phyloP scores from a whole-genome alignment of 2,113 vertebrate genomes.

The Alectura lathami region DNA sequence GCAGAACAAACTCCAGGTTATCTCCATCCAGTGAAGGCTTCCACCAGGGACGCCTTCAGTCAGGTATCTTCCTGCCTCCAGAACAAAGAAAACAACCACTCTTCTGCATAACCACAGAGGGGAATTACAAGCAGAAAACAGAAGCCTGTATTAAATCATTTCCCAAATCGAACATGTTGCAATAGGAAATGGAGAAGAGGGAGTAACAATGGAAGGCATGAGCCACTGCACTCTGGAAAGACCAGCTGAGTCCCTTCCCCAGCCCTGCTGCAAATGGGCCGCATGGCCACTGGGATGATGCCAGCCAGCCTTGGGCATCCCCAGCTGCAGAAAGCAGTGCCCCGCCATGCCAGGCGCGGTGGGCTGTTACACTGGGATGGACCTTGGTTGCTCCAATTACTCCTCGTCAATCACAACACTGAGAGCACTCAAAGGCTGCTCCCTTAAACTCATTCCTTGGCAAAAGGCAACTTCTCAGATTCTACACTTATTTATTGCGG shows the following conservation, averaged over 20 bases:
- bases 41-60: background rate
- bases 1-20: background rate
- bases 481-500: rapidly evolving
- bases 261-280: background rate
- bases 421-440: background rate
- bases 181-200: background rate
- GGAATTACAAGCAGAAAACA: background rate
- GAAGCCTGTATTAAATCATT: background rate
- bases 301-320: background rate
- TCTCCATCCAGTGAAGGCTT: background rate
- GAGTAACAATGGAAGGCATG: background rate
- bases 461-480: rapidly evolving
- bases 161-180: background rate
- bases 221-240: background rate
- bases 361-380: rapidly evolving
- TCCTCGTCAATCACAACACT: background rate
- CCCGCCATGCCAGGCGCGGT: rapidly evolving
- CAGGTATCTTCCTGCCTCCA: background rate
- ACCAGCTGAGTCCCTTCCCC: background rate
- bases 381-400: rapidly evolving
- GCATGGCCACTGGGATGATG: background rate
- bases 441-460: background rate
- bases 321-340: background rate
- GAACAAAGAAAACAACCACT: background rate
- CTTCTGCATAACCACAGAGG: background rate